Base-by-base conservation (phyloP, 2,113 vertebrate species). In the Haliaeetus leucogaster region DNA sequence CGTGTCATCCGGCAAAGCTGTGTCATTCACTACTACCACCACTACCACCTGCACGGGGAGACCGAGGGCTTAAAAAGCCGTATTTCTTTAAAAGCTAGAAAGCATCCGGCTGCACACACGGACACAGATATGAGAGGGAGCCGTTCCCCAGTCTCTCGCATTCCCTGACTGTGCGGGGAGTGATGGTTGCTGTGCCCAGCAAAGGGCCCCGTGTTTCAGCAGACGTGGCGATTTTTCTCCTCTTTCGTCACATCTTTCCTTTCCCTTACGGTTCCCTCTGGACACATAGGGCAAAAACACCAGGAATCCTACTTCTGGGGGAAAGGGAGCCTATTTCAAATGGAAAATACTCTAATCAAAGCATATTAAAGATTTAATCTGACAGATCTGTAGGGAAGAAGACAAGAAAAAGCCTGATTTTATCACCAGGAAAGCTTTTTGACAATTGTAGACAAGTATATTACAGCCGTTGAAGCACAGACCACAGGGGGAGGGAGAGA, bases 1-100 rank as follows among this genome's bases (percentile, higher is more conserved):
- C 86, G 48, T 98, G 98, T 98, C 98, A 98, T 86, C 97, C 63
- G 23, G 97, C 97, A 97, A 93, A 97, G 97, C 98, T 97, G 94
- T 98, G 98, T 97, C 98, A 95, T 96, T 98, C 97, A 98, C 96
- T 89, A 95, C 91, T 32, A 93, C 66, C 36, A 65, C 92, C 63
- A 56, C 56, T 84, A 89, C 59, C 97, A 97, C 96, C 94, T 95
- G 96, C 96, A 40, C 7, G 36, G 94, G 76, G 96, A 95, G 90
- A 95, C 53, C 96, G 89, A 95, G 89, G 86, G 96, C 97, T 98
- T 48, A 58, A 78, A 96, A 96, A 97, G 96, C 97, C 61, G 10
- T 68, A 90, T 93, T 97, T 95, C 97, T 96, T 94, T 82, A 77
- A 97, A 84, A 95, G 97, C 97, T 85, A 95, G 96, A 89, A 94